Evolutionary conservation across 2,797 vertebrate species (phyloP), one percentile per base, ranked within the genome.

Genomic region (Eleutherodactylus coqui): DNA sequence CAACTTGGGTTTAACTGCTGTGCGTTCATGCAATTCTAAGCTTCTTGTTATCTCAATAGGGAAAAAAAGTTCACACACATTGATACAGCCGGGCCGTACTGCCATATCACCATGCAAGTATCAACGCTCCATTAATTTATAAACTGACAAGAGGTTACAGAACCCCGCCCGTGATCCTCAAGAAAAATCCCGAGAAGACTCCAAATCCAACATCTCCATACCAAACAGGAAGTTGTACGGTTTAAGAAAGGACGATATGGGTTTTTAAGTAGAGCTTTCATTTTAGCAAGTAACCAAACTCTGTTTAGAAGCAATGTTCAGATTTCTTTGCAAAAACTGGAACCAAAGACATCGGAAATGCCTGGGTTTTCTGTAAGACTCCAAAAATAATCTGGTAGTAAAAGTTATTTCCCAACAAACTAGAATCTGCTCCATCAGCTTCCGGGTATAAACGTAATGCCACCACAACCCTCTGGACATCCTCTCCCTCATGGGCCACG

Each of bases 391-490:
- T 69, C 58, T 45, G 75, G 41, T 80, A 67, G 78, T 38, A 53
- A 38, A 75, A 84, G 41, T 78, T 21, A 17, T 55, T 86, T 45
- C 73, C 80, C 67, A 62, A 72, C 70, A 43, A 51, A 16, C 51
- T 51, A 62, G 41, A 87, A 84, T 84, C 11, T 81, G 86, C 82
- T 60, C 47, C 82, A 87, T 87, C 70, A 83, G 86, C 82, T 79
- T 81, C 69, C 9, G 77, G 69, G 41, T 73, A 78, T 41, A 78
- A 21, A 60, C 14, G 3, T 27, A 60, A 45, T 21, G 78, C 41
- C 55, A 64, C 76, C 76, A 78, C 76, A 78, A 27, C 34, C 34
- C 34, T 58, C 51, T 78, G 53, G 53, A 78, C 76, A 78, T 78
- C 51, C 51, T 27, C 36, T 58, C 24, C 34, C 6, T 38, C 76